Percentiles rank a stretch among this genome's conserved stretches.
phyloP scores from a whole-genome alignment of 2,888 invertebrate genomes.

The Augochlorella aurata region DNA sequence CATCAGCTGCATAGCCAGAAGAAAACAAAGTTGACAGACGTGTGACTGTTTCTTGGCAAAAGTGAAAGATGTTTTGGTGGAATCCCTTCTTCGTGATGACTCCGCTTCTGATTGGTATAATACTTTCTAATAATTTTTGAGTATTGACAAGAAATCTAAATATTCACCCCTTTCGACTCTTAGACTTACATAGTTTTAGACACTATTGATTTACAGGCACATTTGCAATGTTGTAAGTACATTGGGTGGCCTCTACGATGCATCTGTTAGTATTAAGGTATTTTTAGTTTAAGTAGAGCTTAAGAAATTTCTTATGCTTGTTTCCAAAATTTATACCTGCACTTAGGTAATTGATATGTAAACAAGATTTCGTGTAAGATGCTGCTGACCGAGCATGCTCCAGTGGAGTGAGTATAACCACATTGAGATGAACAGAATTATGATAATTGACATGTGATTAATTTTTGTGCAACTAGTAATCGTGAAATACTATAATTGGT shows the following conservation, averaged over 20 bases:
- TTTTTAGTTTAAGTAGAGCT: slow-evolving; percentile 69
- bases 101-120: slow-evolving; percentile 79
- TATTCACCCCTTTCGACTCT: slow-evolving; percentile 68
- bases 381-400: slow-evolving; percentile 75
- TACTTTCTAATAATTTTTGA: slow-evolving; percentile 75
- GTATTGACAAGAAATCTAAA: slow-evolving; percentile 69
- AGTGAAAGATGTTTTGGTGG: slow-evolving; percentile 75
- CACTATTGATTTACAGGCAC: slow-evolving; percentile 73
- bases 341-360: slow-evolving; percentile 80
- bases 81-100: slow-evolving; percentile 77
- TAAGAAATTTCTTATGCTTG: slow-evolving; percentile 71
- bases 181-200: slow-evolving; percentile 70
- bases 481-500: slow-evolving; percentile 50
- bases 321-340: slow-evolving; percentile 78
- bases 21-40: slow-evolving; percentile 75
- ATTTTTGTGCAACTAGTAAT: slow-evolving; percentile 74
- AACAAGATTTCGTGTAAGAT: slow-evolving; percentile 78
- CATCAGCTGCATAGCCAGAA: slow-evolving; percentile 77
- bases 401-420: slow-evolving; percentile 78
- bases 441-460: slow-evolving; percentile 61
- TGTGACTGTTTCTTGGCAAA: slow-evolving; percentile 74
- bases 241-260: slow-evolving; percentile 77
- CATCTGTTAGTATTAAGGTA: slow-evolving; percentile 73
- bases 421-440: slow-evolving; percentile 72
- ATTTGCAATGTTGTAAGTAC: slow-evolving; percentile 81